phyloP scores from a whole-genome alignment of 2,888 invertebrate genomes.

The Drosophila paramelanica region DNA sequence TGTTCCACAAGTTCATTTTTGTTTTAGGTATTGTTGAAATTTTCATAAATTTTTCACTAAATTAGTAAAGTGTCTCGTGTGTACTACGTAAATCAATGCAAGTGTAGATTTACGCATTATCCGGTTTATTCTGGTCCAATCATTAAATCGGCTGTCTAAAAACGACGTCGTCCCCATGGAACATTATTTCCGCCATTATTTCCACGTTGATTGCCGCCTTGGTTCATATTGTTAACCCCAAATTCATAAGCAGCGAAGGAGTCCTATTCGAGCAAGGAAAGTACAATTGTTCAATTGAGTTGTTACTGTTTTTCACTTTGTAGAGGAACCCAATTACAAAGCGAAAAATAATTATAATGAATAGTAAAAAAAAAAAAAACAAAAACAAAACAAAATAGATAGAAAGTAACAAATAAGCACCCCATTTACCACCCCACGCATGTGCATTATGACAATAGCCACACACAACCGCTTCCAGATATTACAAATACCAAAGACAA shows the following conservation, averaged over 20 bases:
- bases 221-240: slow-evolving; percentile 84
- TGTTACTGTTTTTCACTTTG: slow-evolving; percentile 29
- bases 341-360: slow-evolving; percentile 10
- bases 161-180: slow-evolving; percentile 85
- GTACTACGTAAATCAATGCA: slow-evolving; percentile 15
- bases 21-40: background rate
- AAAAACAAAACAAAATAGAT: background rate
- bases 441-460: background rate
- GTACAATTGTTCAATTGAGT: slow-evolving; percentile 74
- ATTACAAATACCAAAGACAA: background rate
- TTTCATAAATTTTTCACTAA: slow-evolving; percentile 12
- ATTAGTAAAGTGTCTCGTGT: slow-evolving; percentile 34
- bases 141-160: slow-evolving; percentile 69
- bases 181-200: slow-evolving; percentile 83
- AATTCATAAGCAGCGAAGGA: slow-evolving; percentile 84
- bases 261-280: slow-evolving; percentile 79
- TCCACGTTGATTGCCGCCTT: slow-evolving; percentile 82
- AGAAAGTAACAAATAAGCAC: background rate
- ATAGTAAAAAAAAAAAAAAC: slow-evolving; percentile 1
- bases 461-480: background rate
- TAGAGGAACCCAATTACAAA: slow-evolving; percentile 17
- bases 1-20: slow-evolving; percentile 10
- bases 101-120: slow-evolving; percentile 10
- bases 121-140: slow-evolving; percentile 13
- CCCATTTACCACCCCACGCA: background rate